phyloP scores from a whole-genome alignment of 1,140 invertebrate species.

The Cepaea nemoralis region DNA sequence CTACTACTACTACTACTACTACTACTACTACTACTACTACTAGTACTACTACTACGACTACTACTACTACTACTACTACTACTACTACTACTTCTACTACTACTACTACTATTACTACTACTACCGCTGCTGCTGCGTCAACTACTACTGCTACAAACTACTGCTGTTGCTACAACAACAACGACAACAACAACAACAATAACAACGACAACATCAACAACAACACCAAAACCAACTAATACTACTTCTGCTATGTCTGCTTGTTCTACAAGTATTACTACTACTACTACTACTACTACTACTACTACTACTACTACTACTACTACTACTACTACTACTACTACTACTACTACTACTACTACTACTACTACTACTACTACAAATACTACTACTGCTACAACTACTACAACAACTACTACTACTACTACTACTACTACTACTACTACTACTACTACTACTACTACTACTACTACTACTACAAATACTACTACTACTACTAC shows the following conservation, averaged over 20 bases:
- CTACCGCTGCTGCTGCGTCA: slow-evolving; percentile 10
- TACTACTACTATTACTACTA: slow-evolving; percentile 27
- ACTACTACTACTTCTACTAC: slow-evolving; percentile 23
- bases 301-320: slow-evolving; percentile 6
- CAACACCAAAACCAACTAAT: slow-evolving; percentile 12
- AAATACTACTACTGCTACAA: slow-evolving; percentile 20
- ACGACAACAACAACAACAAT: slow-evolving; percentile 8
- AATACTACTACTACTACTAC: not conserved
- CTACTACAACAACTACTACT: slow-evolving; percentile 1
- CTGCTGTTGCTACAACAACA: slow-evolving; percentile 7
- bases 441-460: not conserved
- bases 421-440: not conserved
- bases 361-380: slow-evolving; percentile 29
- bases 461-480: not conserved
- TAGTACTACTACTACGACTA: slow-evolving; percentile 29
- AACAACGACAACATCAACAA: slow-evolving; percentile 6
- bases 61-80: slow-evolving; percentile 25
- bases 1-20: slow-evolving; percentile 40
- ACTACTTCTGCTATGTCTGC: slow-evolving; percentile 17
- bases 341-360: slow-evolving; percentile 25
- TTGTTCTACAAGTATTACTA: slow-evolving; percentile 21
- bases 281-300: slow-evolving; percentile 29
- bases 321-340: slow-evolving; percentile 21
- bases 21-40: slow-evolving; percentile 35
- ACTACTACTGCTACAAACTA: slow-evolving; percentile 27